phyloP scores from a whole-genome alignment of 1,140 invertebrate genomes.

The Thereuonema tuberculata region DNA sequence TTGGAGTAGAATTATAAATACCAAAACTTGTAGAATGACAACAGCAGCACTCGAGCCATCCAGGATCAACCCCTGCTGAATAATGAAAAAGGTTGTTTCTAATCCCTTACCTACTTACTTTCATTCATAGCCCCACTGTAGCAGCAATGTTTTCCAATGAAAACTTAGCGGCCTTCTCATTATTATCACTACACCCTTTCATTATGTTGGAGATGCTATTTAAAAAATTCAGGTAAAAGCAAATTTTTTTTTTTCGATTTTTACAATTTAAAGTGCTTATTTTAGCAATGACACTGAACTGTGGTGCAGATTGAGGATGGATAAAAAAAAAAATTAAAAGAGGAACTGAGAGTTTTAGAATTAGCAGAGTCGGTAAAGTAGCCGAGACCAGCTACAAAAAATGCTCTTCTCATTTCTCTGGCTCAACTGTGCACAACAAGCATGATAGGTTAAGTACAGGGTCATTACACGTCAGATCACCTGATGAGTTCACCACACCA shows the following conservation, averaged over 20 bases:
- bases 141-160: neutral
- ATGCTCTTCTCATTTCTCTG: too few relatives aligned
- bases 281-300: neutral
- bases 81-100: neutral
- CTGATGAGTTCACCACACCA: too few relatives aligned
- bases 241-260: neutral
- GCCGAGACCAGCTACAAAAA: too few relatives aligned
- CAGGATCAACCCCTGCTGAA: neutral
- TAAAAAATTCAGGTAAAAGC: neutral
- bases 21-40: neutral
- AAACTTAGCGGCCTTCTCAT: neutral
- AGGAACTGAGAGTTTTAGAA: neutral
- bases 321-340: neutral
- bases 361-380: too few relatives aligned
- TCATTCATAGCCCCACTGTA: neutral
- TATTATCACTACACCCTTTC: neutral
- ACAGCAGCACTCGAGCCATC: neutral
- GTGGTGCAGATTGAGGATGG: neutral
- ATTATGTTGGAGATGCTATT: neutral
- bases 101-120: neutral
- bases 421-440: neutral
- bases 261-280: neutral
- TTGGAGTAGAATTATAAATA: neutral
- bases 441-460: too few relatives aligned
- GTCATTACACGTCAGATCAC: too few relatives aligned